phyloP scores from a whole-genome alignment of 2,888 invertebrate genomes.

The Orthosia cruda region DNA sequence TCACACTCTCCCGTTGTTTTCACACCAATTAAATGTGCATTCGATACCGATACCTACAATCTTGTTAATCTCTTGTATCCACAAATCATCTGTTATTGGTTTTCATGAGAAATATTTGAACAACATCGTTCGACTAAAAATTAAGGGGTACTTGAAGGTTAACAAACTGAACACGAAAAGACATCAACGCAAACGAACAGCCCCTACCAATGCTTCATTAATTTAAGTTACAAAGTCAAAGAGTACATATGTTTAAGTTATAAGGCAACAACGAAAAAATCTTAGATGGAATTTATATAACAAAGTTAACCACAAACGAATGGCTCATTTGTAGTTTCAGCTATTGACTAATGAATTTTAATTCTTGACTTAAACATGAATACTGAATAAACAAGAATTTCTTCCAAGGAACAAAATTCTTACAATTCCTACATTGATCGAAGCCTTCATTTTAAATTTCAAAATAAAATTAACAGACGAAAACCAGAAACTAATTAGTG shows the following conservation, averaged over 20 bases:
- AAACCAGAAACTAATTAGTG: conserved; percentile 74
- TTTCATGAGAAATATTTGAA: conserved; percentile 50
- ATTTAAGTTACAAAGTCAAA: conserved; percentile 9
- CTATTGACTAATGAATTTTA: conserved; percentile 78
- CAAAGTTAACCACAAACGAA: conserved; percentile 65
- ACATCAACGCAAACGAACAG: conserved; percentile 3
- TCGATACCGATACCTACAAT: conserved; percentile 74
- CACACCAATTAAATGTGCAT: conserved; percentile 72
- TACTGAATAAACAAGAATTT: conserved; percentile 72
- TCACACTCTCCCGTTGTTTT: conserved; percentile 74
- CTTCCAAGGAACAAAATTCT: conserved; percentile 74
- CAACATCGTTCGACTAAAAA: conserved; percentile 42
- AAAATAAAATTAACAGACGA: conserved; percentile 66
- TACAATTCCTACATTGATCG: conserved; percentile 70
- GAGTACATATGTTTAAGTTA: conserved; percentile 25
- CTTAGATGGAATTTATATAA: conserved; percentile 40
- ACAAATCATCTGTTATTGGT: conserved; percentile 66
- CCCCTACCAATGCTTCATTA: conserved; percentile 8
- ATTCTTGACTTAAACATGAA: conserved; percentile 72
- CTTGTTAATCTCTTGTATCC: conserved; percentile 75
- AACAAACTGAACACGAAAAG: conserved; percentile 30
- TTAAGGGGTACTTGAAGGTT: neutral
- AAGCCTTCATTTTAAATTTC: conserved; percentile 70
- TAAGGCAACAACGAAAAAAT: conserved; percentile 37
- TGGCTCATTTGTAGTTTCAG: conserved; percentile 64